These are phyloP conservation scores for Hanleya hanleyi DNA, from an alignment of 2,888 invertebrate species.

Conservation along the genomic window DNA sequence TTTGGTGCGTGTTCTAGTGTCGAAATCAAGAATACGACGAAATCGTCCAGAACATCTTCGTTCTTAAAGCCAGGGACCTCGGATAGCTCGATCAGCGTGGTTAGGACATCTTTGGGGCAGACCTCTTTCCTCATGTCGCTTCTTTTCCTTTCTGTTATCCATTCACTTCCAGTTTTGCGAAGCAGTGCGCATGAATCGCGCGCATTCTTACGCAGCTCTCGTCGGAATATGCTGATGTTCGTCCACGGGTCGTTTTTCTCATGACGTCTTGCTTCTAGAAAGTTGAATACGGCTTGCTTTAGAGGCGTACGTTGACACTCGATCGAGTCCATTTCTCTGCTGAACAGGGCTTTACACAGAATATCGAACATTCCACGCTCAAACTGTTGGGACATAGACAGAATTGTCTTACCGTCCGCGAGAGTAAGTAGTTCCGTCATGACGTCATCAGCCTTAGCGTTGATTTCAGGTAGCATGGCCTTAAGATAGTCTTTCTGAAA, in stretches of 20 bases:
- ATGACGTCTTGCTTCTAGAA: background rate
- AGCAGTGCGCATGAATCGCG: background rate
- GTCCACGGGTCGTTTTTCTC: background rate
- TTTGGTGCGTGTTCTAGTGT: background rate
- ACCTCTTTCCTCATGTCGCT: background rate
- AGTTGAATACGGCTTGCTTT: background rate
- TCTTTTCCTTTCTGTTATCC: background rate
- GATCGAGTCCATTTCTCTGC: background rate
- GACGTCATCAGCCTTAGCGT: background rate
- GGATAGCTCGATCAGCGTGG: background rate
- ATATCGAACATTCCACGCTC: background rate
- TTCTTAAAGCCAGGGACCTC: background rate
- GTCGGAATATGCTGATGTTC: background rate
- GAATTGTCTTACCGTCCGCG: background rate
- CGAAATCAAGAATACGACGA: background rate
- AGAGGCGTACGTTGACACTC: background rate
- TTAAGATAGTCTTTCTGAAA: background rate
- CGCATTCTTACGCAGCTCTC: background rate
- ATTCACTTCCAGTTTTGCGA: background rate
- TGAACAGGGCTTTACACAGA: background rate
- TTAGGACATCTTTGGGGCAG: background rate
- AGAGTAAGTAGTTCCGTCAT: background rate
- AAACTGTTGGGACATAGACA: background rate
- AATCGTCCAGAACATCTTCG: constrained; percentile 3
- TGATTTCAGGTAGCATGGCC: background rate